Conservation (phyloP, 1,140 invertebrate species). For the Drosophila kurseongensis region DNA sequence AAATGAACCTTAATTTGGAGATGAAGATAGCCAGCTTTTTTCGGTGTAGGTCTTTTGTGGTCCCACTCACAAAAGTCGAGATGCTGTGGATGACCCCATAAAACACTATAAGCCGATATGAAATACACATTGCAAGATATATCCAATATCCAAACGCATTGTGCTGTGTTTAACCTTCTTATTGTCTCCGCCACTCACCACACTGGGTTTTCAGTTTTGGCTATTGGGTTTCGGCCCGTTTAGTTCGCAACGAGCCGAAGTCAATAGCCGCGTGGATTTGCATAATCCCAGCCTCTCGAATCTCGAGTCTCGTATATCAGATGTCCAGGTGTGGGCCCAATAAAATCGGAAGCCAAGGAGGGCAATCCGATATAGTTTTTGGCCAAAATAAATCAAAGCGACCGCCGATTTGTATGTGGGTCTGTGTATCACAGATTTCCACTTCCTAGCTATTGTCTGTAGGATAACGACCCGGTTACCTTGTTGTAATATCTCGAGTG, state of each 20-base stretch:
- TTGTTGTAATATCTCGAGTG: constrained; percentile 47
- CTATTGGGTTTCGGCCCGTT: constrained; percentile 18
- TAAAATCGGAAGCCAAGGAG: constrained; percentile 31
- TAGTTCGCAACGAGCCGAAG: constrained; percentile 46
- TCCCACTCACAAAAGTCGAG: constrained; percentile 9
- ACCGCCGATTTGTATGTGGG: constrained; percentile 49
- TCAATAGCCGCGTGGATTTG: constrained; percentile 34
- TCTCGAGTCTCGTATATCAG: constrained; percentile 24
- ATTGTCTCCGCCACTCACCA: constrained; percentile 71
- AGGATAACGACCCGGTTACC: constrained; percentile 79
- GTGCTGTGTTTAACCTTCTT: constrained; percentile 65
- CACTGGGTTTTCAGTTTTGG: constrained; percentile 35
- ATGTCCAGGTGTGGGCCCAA: constrained; percentile 29
- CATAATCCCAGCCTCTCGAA: constrained; percentile 45
- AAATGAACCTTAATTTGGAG: no score
- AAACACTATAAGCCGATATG: constrained; percentile 32
- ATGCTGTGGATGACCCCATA: constrained; percentile 40
- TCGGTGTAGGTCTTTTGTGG: constrained; percentile 29
- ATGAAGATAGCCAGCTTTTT: neutral
- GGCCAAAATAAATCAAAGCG: constrained; percentile 33
- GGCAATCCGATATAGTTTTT: constrained; percentile 6
- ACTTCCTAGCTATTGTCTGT: constrained; percentile 78
- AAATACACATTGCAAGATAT: constrained; percentile 33
- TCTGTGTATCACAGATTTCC: constrained; percentile 48
- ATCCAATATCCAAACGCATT: constrained; percentile 52